These are phyloP conservation scores for Arge pagana DNA, from an alignment of 2,888 invertebrate genomes.

Conservation along the genomic window DNA sequence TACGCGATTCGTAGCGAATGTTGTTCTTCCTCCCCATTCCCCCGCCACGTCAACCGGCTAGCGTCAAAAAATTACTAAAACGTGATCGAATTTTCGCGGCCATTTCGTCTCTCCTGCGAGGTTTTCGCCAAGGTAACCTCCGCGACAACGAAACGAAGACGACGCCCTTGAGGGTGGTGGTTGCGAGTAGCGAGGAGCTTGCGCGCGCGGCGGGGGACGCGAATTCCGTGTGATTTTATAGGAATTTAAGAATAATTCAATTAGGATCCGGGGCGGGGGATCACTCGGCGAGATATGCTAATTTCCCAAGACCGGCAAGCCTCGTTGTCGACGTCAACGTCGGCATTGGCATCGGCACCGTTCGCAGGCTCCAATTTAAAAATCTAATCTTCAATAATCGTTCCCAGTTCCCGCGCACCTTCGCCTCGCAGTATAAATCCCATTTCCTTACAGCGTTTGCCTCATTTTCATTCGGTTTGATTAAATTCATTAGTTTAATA, in stretches of 20 bases:
- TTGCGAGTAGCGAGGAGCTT: neutral
- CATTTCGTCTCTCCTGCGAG: no score
- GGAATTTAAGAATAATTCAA: constrained; percentile 60
- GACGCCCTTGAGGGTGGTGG: constrained; percentile 1
- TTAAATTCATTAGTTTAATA: constrained; percentile 59
- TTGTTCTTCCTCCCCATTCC: no score
- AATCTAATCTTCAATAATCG: constrained; percentile 59
- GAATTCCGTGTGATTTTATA: constrained; percentile 58
- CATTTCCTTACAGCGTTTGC: constrained; percentile 30
- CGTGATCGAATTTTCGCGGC: no score
- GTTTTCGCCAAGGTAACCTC: neutral
- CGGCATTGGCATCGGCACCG: constrained; percentile 24
- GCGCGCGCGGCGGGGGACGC: constrained; percentile 25
- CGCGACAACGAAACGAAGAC: constrained; percentile 12
- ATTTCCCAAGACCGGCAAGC: constrained; percentile 39
- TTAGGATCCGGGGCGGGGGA: constrained; percentile 56
- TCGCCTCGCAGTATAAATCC: constrained; percentile 21
- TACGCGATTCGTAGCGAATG: no score
- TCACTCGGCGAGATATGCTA: constrained; percentile 58
- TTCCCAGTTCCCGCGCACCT: constrained; percentile 42
- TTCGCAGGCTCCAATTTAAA: constrained; percentile 54
- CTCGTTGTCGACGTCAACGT: constrained; percentile 27
- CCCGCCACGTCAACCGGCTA: no score
- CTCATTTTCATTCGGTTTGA: constrained; percentile 54
- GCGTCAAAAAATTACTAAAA: no score